Evolutionary conservation across 2,113 vertebrate species (phyloP).

Genomic region (Tachysurus fulvidraco): DNA sequence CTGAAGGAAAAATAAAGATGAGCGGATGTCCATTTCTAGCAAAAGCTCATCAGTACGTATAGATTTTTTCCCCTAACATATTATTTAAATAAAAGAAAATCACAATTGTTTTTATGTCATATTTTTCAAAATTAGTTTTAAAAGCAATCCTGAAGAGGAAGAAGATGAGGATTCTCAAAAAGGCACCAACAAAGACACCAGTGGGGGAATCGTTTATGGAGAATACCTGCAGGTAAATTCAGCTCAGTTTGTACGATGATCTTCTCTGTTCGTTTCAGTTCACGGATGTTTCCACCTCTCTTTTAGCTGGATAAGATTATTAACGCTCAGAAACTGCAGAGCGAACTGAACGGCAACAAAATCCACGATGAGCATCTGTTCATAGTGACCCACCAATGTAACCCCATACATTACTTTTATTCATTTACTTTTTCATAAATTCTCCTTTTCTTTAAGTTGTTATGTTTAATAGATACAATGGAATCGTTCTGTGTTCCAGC

Average conservation of each 20-base stretch:
- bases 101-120: background rate
- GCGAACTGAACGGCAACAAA: constrained; percentile 88
- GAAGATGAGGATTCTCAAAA: constrained; percentile 79
- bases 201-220: constrained; percentile 86
- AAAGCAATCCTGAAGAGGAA: constrained; percentile 67
- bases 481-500: constrained; percentile 67
- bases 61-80: background rate
- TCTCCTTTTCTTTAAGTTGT: background rate
- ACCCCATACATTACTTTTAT: background rate
- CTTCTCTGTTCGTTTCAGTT: background rate
- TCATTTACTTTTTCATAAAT: background rate
- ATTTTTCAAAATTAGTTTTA: constrained; percentile 63
- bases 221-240: constrained; percentile 86
- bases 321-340: constrained; percentile 88
- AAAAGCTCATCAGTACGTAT: constrained; percentile 81
- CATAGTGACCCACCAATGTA: constrained; percentile 96
- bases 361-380: constrained; percentile 98
- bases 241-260: background rate
- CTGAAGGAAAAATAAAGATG: constrained; percentile 67
- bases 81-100: background rate
- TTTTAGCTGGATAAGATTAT: constrained; percentile 88
- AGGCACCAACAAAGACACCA: constrained; percentile 84
- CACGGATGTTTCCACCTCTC: constrained; percentile 1
- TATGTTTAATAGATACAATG: too few relatives aligned
- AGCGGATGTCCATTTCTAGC: constrained; percentile 84